A percentile compares a stretch with the other conserved stretches of the same genome.
These are phyloP conservation scores for Epinotia brunnichana DNA, from an alignment of 2,888 invertebrate genomes.

Conservation along the genomic window DNA sequence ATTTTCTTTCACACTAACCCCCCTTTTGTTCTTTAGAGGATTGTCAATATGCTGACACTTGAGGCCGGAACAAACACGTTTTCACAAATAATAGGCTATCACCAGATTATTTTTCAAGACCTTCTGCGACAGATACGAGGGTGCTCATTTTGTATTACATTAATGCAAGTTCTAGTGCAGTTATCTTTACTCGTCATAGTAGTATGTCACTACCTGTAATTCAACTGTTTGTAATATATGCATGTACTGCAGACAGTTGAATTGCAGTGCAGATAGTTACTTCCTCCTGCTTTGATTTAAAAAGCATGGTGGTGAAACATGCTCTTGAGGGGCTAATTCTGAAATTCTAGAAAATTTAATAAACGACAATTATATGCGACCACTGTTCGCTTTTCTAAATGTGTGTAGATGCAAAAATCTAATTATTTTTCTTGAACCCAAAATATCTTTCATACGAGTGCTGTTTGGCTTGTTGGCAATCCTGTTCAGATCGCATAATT, in stretches of 20 bases:
- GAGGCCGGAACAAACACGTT: not conserved
- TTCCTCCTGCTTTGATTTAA: not conserved
- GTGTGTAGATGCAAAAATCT: not conserved
- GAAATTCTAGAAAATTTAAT: too few species aligned
- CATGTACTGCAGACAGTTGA: too few species aligned
- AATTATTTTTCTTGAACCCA: too few species aligned
- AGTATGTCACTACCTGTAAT: not conserved
- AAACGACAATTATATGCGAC: not conserved
- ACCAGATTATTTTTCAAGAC: not conserved
- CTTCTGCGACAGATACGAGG: not conserved
- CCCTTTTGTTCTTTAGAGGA: slow-evolving; percentile 59
- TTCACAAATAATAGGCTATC: not conserved
- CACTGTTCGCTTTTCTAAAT: not conserved
- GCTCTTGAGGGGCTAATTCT: too few species aligned
- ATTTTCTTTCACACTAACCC: slow-evolving; percentile 59
- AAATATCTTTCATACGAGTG: not conserved
- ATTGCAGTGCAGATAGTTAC: not conserved
- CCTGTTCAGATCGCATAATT: slow-evolving; percentile 58
- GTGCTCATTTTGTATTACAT: not conserved
- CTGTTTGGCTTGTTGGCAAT: slow-evolving; percentile 52
- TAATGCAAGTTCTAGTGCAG: not conserved
- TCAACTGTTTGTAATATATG: too few species aligned
- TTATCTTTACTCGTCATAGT: not conserved
- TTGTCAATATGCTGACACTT: slow-evolving; percentile 51
- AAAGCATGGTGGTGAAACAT: not conserved